Conservation (phyloP, 2,797 vertebrate genomes). For the Typhlichthys eigenmanni region DNA sequence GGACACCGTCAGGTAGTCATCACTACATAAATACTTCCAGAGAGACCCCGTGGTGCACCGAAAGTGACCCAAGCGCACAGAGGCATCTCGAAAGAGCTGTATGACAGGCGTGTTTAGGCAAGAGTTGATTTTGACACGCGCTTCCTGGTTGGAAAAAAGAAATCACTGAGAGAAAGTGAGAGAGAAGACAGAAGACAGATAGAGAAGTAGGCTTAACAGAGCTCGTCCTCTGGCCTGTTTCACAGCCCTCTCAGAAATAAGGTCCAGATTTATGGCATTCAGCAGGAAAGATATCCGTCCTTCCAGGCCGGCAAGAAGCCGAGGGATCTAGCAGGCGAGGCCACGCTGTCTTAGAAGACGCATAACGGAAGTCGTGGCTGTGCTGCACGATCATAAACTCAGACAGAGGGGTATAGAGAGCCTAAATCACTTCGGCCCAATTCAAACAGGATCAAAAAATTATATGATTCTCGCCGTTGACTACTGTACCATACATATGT, state of each 20-base stretch:
- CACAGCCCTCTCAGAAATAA: conserved; percentile 43
- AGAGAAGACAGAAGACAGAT: background rate
- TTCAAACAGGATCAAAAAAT: conserved; percentile 18
- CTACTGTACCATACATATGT: too few relatives aligned
- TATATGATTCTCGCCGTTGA: too few relatives aligned
- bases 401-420: background rate
- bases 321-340: conserved; percentile 16
- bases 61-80: conserved; percentile 29
- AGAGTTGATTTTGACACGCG: conserved; percentile 25
- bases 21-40: conserved; percentile 63
- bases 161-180: conserved; percentile 4
- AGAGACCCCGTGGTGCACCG: conserved; percentile 41
- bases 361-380: conserved; percentile 35
- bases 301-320: conserved; percentile 27
- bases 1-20: conserved; percentile 51
- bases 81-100: conserved; percentile 26
- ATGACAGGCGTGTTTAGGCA: conserved; percentile 10
- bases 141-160: conserved; percentile 8
- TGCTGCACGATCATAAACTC: conserved; percentile 37
- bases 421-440: conserved; percentile 31
- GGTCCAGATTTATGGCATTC: conserved; percentile 42
- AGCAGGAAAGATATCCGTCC: conserved; percentile 44
- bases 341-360: conserved; percentile 46
- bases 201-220: conserved; percentile 22
- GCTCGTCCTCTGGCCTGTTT: conserved; percentile 17